Evolutionary conservation across 2,797 vertebrate species (phyloP).

Genomic region (Falco rusticolus): DNA sequence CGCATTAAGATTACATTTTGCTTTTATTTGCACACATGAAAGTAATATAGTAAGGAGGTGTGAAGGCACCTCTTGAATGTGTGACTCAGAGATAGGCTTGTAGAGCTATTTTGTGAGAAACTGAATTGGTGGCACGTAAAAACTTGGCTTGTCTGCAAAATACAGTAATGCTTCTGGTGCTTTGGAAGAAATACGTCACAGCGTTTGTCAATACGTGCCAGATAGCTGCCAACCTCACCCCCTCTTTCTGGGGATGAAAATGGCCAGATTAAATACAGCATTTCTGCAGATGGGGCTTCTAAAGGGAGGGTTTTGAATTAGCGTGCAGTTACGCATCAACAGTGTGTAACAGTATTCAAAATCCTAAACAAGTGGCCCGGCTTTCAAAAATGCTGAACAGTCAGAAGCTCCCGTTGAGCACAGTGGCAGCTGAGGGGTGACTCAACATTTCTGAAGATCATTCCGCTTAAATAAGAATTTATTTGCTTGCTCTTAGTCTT

Average conservation of each 20-base stretch:
- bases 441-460: neutral
- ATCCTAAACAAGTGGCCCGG: neutral
- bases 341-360: neutral
- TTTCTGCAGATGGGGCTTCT: neutral
- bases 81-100: neutral
- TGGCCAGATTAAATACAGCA: neutral
- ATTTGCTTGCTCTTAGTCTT: neutral
- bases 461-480: neutral
- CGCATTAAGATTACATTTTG: neutral
- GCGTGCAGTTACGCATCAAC: rapidly evolving
- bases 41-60: neutral
- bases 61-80: neutral
- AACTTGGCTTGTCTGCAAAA: neutral
- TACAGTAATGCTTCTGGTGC: rapidly evolving
- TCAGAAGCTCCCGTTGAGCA: neutral
- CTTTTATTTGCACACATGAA: neutral
- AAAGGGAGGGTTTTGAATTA: neutral
- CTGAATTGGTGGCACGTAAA: rapidly evolving
- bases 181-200: rapidly evolving
- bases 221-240: neutral
- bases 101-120: rapidly evolving
- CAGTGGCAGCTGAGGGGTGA: neutral
- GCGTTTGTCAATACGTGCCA: rapidly evolving
- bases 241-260: neutral
- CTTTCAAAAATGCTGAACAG: neutral